Percentiles rank a stretch among this genome's conserved stretches.
These are phyloP conservation scores for Julus scandinavius DNA, from an alignment of 2,888 invertebrate species.

Conservation along the genomic window DNA sequence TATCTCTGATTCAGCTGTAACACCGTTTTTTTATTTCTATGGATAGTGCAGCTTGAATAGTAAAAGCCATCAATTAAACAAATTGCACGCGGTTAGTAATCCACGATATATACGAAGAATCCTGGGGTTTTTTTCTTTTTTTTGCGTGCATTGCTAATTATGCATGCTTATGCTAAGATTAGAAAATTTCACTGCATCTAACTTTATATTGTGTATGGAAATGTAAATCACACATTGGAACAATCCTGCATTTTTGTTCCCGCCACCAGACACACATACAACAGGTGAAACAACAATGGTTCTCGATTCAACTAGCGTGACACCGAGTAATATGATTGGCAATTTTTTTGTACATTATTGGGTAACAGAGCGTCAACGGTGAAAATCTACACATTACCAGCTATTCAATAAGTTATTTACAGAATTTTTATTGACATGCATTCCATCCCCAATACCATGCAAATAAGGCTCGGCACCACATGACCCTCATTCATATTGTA, in stretches of 20 bases:
- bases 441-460: neutral
- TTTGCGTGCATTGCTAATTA: neutral
- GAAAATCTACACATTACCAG: neutral
- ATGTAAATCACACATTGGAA: slow-evolving; percentile 1
- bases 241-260: neutral
- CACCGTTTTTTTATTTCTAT: neutral
- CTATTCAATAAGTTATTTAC: neutral
- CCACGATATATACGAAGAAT: neutral
- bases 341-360: neutral
- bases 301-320: slow-evolving; percentile 26
- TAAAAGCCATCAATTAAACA: neutral
- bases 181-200: neutral
- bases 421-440: neutral
- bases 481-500: neutral
- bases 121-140: no score
- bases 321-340: neutral
- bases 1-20: neutral
- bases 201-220: neutral
- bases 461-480: neutral
- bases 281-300: neutral
- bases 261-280: neutral
- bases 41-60: neutral
- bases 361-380: neutral
- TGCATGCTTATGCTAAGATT: neutral
- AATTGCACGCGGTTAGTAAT: neutral